Conservation (phyloP, 2,888 invertebrate species). For the Nephrotoma flavescens region DNA sequence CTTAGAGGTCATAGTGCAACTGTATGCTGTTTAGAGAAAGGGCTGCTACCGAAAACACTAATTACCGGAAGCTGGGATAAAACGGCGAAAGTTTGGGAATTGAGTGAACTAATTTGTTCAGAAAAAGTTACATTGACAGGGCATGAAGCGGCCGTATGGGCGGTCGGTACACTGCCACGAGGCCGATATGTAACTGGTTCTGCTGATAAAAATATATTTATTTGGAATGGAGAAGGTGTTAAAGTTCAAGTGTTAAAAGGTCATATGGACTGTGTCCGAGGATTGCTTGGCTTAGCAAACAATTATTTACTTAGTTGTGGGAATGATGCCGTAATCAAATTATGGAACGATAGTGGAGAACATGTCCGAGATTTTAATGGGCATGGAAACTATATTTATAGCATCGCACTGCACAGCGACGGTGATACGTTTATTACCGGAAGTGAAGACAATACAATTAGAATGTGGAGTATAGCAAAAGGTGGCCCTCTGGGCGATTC, state of each 20-base stretch:
- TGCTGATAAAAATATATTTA: slow-evolving; percentile 78
- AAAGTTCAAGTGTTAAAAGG: slow-evolving; percentile 53
- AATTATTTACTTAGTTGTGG: slow-evolving; percentile 75
- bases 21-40: slow-evolving; percentile 37
- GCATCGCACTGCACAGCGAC: slow-evolving; percentile 37
- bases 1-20: slow-evolving; percentile 52
- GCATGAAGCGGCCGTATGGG: slow-evolving; percentile 81
- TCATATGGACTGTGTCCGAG: slow-evolving; percentile 87
- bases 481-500: slow-evolving; percentile 25
- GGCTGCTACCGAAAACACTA: slow-evolving; percentile 38
- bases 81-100: slow-evolving; percentile 70
- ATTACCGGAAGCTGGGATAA: slow-evolving; percentile 89
- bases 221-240: slow-evolving; percentile 63
- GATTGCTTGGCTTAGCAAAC: slow-evolving; percentile 51
- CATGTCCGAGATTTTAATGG: slow-evolving; percentile 63
- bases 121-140: slow-evolving; percentile 45
- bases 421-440: slow-evolving; percentile 58
- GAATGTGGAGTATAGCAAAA: slow-evolving; percentile 50
- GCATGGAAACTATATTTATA: slow-evolving; percentile 81
- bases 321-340: slow-evolving; percentile 77
- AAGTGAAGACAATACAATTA: slow-evolving; percentile 77
- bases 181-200: slow-evolving; percentile 64
- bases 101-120: slow-evolving; percentile 38
- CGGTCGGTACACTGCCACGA: slow-evolving; percentile 38
- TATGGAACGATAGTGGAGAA: slow-evolving; percentile 71